phyloP scores from a whole-genome alignment of 2,797 vertebrate species.

The Microctenopoma lineatum region DNA sequence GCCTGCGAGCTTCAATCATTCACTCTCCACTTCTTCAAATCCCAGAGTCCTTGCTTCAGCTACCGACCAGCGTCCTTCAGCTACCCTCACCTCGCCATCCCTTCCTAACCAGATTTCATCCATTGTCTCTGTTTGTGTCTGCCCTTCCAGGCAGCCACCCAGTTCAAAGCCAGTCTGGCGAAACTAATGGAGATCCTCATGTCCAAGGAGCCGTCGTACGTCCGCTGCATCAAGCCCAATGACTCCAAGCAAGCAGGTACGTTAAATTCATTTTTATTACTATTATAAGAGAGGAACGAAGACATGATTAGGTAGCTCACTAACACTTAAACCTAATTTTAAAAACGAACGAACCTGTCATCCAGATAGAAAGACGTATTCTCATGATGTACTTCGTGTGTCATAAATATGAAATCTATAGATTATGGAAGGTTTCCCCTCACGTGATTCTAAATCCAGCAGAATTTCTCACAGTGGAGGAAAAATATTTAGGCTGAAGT shows the following conservation, averaged over 20 bases:
- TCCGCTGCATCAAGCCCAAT: conserved; percentile 98
- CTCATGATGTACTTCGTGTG: too few relatives aligned
- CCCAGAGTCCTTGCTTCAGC: not conserved
- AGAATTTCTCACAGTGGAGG: not conserved
- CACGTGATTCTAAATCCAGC: too few relatives aligned
- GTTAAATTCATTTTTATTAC: too few relatives aligned
- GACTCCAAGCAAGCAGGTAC: conserved; percentile 91
- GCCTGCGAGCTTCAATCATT: not conserved
- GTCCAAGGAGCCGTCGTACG: conserved; percentile 98
- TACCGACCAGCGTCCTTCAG: not conserved
- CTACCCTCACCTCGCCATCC: conserved; percentile 24
- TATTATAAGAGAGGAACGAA: not conserved
- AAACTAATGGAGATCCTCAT: conserved; percentile 98
- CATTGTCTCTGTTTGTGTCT: conserved; percentile 34
- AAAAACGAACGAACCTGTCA: too few relatives aligned
- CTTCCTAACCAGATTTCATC: conserved; percentile 10
- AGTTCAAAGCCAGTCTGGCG: conserved; percentile 96
- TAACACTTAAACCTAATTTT: too few relatives aligned
- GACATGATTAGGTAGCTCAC: not conserved
- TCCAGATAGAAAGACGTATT: too few relatives aligned
- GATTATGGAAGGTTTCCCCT: too few relatives aligned
- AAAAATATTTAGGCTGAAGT: not conserved
- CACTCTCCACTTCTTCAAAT: not conserved
- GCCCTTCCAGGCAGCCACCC: conserved; percentile 90
- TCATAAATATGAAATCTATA: too few relatives aligned